Evolutionary conservation across 2,888 invertebrate species (phyloP).

Genomic region (Podabrus alpinus): DNA sequence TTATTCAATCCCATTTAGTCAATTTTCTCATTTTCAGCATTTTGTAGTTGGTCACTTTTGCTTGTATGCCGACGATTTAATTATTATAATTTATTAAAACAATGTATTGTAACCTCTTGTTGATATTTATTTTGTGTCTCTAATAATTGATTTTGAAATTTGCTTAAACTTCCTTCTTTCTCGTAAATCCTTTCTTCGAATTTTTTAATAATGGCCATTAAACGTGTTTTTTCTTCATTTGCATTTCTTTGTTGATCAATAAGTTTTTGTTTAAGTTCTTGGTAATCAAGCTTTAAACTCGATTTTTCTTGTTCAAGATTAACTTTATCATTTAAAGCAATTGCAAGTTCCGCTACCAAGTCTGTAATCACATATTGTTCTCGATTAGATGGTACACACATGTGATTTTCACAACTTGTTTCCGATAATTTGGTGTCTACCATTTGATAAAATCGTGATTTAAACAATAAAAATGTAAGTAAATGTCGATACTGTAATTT

Average conservation of each 20-base stretch:
- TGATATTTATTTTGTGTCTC: slow-evolving; percentile 21
- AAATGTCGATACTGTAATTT: neutral
- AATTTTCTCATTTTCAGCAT: too few species aligned
- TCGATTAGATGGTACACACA: neutral
- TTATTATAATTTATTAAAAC: too few species aligned
- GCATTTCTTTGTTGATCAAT: neutral
- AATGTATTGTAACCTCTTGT: too few species aligned
- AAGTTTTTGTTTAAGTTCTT: slow-evolving; percentile 4
- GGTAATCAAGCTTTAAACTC: slow-evolving; percentile 14
- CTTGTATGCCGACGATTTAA: too few species aligned
- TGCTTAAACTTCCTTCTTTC: slow-evolving; percentile 13
- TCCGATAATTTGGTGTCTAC: neutral
- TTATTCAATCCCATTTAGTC: too few species aligned
- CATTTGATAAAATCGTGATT: neutral
- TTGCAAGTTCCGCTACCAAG: slow-evolving; percentile 31
- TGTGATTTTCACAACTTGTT: neutral
- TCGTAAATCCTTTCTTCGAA: slow-evolving; percentile 16
- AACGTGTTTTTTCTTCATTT: slow-evolving; percentile 12
- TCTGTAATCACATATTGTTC: slow-evolving; percentile 26
- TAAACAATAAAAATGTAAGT: neutral
- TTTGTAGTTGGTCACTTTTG: too few species aligned
- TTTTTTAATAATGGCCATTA: slow-evolving; percentile 13
- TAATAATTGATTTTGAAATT: slow-evolving; percentile 16
- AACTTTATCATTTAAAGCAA: slow-evolving; percentile 32
- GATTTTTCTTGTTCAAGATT: slow-evolving; percentile 27